Conservation (phyloP, 2,797 vertebrate species). For the Spinus olivaceus region DNA sequence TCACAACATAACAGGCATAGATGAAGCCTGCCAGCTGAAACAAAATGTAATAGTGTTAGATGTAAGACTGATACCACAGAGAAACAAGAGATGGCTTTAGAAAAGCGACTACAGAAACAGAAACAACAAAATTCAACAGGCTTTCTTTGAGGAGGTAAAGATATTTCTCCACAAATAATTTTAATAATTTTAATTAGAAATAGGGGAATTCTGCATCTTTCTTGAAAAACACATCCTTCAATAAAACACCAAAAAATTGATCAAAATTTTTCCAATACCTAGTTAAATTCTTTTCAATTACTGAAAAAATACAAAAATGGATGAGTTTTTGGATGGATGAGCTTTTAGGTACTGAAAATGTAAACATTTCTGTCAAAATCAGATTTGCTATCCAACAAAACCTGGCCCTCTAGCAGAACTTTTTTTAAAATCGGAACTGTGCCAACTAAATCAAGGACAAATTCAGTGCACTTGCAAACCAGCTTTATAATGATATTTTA, state of each 20-base stretch:
- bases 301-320: background rate
- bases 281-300: background rate
- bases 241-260: background rate
- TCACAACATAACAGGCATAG: slow-evolving; percentile 99
- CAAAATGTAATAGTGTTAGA: slow-evolving; percentile 70
- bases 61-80: background rate
- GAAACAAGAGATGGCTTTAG: background rate
- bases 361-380: background rate
- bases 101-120: background rate
- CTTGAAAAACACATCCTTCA: background rate
- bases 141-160: background rate
- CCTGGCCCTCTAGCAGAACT: background rate
- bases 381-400: background rate
- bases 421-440: background rate
- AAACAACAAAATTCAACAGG: background rate
- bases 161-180: background rate
- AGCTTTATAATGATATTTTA: background rate
- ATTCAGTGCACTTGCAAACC: background rate
- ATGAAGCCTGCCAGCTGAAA: slow-evolving; percentile 96
- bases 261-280: background rate
- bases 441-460: background rate
- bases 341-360: background rate
- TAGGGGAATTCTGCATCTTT: background rate
- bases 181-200: background rate
- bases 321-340: background rate